phyloP scores from a whole-genome alignment of 2,797 vertebrate species.

The Gymnothorax reevesii region DNA sequence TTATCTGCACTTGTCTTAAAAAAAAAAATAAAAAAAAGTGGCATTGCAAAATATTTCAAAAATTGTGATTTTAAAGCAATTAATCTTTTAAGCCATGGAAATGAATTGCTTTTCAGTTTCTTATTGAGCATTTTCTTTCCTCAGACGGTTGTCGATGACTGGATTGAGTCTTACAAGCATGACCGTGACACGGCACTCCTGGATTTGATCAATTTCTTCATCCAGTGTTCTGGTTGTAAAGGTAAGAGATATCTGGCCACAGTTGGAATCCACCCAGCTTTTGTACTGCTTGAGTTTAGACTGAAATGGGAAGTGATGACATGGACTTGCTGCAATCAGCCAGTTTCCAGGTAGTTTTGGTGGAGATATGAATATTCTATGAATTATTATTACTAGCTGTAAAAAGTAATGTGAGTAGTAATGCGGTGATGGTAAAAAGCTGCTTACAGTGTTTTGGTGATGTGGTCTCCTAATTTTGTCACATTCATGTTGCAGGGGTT shows the following conservation, averaged over 20 bases:
- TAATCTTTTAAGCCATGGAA: neutral
- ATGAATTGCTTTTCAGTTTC: neutral
- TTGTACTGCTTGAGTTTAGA: neutral
- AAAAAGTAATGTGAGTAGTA: no score
- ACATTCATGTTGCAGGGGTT: constrained; percentile 78
- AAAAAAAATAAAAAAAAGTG: neutral
- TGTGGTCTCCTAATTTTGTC: neutral
- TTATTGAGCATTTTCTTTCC: constrained; percentile 30
- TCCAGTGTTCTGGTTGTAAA: constrained; percentile 99
- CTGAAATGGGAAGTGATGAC: neutral
- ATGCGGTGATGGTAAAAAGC: no score
- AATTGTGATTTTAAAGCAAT: neutral
- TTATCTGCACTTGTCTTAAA: neutral
- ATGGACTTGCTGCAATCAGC: neutral
- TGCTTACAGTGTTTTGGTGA: neutral
- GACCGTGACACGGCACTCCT: constrained; percentile 94
- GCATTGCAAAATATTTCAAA: neutral
- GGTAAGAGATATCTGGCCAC: constrained; percentile 68
- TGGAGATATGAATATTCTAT: neutral
- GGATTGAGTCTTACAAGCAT: constrained; percentile 98
- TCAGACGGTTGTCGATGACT: constrained; percentile 97
- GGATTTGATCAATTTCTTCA: constrained; percentile 99
- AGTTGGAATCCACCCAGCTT: neutral
- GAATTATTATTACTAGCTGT: neutral
- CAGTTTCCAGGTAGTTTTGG: neutral